A percentile compares a stretch with the other conserved stretches of the same genome.
These are phyloP conservation scores for Margaritifera margaritifera DNA, from an alignment of 2,888 invertebrate genomes.

Conservation along the genomic window DNA sequence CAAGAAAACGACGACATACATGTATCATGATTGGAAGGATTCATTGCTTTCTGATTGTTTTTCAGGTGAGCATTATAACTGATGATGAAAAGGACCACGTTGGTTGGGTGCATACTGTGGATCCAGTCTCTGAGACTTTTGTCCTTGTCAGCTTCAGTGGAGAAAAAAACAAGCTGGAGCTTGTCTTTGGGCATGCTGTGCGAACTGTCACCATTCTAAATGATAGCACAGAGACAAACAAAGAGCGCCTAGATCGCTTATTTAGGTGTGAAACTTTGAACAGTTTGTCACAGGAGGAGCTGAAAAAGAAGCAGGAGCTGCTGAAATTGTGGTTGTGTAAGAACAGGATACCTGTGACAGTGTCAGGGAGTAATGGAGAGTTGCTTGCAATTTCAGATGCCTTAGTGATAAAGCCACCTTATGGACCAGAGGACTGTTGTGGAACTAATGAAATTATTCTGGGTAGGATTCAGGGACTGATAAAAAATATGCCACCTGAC, in stretches of 20 bases:
- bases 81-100: constrained; percentile 56
- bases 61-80: constrained; percentile 54
- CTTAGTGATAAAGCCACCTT: constrained; percentile 63
- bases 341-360: constrained; percentile 66
- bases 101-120: constrained; percentile 70
- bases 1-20: too few relatives aligned
- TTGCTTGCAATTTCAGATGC: constrained; percentile 64
- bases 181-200: constrained; percentile 63
- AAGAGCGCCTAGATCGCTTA: constrained; percentile 47
- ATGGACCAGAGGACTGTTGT: constrained; percentile 57
- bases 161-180: constrained; percentile 38
- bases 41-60: background rate
- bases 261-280: constrained; percentile 46
- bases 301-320: constrained; percentile 49
- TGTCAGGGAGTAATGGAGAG: constrained; percentile 51
- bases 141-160: constrained; percentile 56
- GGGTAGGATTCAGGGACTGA: constrained; percentile 69
- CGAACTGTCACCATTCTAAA: constrained; percentile 51
- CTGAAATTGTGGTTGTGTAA: constrained; percentile 67
- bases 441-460: constrained; percentile 72
- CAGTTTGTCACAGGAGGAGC: constrained; percentile 49
- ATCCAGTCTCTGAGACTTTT: constrained; percentile 68
- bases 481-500: constrained; percentile 69
- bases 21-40: too few relatives aligned
- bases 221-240: constrained; percentile 41